phyloP scores from a whole-genome alignment of 2,113 vertebrate species.

The Mormoops blainvillei region DNA sequence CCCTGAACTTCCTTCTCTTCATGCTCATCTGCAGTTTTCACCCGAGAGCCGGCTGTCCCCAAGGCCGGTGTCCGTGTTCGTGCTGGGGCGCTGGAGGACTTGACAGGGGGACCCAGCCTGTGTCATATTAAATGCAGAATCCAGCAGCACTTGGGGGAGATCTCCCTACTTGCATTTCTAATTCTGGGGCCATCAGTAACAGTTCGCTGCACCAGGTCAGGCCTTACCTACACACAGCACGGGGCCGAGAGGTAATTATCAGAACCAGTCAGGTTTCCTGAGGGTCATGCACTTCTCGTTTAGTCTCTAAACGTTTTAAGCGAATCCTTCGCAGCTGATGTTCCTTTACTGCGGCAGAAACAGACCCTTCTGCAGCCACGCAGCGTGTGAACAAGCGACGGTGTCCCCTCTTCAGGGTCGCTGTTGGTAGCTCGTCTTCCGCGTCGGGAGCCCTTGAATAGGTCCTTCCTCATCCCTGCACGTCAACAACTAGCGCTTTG shows the following conservation, averaged over 20 bases:
- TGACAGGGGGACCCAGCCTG: neutral
- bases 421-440: neutral
- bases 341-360: neutral
- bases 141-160: neutral
- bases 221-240: neutral
- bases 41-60: neutral
- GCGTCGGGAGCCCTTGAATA: neutral
- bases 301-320: neutral
- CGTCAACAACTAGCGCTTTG: neutral
- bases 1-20: neutral
- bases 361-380: neutral
- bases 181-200: neutral
- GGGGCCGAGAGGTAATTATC: neutral
- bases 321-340: neutral
- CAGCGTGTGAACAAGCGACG: neutral
- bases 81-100: neutral
- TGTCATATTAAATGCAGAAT: neutral
- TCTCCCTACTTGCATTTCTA: neutral
- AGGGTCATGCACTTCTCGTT: neutral
- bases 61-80: neutral
- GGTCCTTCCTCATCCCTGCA: neutral
- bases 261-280: neutral
- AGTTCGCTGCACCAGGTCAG: neutral
- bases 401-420: neutral
- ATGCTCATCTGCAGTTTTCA: neutral